Percentiles rank a stretch among this genome's conserved stretches.
Conservation (phyloP, 2,113 vertebrate species). For the Corythoichthys intestinalis region DNA sequence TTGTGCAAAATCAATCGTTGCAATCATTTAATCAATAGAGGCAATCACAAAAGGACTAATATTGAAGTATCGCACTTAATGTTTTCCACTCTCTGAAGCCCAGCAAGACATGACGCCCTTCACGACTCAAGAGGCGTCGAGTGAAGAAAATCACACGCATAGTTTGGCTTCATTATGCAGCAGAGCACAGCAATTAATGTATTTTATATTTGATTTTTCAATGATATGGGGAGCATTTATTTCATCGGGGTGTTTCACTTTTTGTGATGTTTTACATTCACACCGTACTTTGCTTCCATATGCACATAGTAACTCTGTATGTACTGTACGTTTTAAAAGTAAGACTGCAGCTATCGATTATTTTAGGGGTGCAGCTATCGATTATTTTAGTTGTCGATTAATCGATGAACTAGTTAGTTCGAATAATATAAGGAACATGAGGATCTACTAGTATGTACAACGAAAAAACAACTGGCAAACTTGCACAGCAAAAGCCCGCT, state of each 20-base stretch:
- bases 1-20: background rate
- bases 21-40: background rate
- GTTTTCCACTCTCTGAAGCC: background rate
- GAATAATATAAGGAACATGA: no score
- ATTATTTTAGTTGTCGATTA: no score
- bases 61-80: background rate
- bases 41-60: background rate
- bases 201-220: background rate
- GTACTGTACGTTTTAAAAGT: no score
- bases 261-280: no score
- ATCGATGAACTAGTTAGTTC: no score
- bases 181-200: background rate
- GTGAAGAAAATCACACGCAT: background rate
- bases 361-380: no score
- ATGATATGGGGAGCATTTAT: background rate
- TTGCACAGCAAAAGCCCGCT: no score
- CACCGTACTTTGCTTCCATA: background rate
- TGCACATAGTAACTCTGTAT: background rate
- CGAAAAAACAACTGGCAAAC: no score
- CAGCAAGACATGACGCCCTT: background rate
- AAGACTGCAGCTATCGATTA: no score
- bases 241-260: background rate
- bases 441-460: no score
- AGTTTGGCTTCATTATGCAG: background rate
- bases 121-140: background rate